phyloP scores from a whole-genome alignment of 2,113 vertebrate genomes.

The Ramphastos sulfuratus region DNA sequence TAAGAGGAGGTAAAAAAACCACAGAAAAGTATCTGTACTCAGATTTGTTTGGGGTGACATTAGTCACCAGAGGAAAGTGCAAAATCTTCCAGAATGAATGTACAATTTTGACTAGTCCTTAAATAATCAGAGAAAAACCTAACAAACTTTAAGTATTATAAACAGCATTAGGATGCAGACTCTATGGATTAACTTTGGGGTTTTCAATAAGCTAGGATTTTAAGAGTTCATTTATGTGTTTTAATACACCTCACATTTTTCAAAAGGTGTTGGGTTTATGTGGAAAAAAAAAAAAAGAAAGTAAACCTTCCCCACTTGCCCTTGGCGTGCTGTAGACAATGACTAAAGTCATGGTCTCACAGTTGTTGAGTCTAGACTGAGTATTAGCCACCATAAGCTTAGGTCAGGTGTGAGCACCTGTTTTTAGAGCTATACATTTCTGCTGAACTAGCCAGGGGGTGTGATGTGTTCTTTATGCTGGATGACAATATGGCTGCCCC shows the following conservation, averaged over 20 bases:
- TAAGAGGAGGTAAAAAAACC: background rate
- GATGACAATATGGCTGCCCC: background rate
- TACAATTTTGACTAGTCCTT: conserved; percentile 48
- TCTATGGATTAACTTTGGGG: background rate
- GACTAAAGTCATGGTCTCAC: background rate
- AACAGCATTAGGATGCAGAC: background rate
- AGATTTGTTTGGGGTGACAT: conserved; percentile 37
- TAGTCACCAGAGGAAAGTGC: conserved; percentile 37
- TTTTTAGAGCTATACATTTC: background rate
- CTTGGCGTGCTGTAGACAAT: background rate
- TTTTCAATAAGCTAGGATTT: background rate
- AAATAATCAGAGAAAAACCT: conserved; percentile 33
- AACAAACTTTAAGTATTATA: background rate
- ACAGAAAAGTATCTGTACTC: background rate
- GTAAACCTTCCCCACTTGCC: background rate
- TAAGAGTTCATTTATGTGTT: background rate
- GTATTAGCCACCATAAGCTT: background rate
- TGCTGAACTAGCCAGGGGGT: background rate
- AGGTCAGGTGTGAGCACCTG: background rate
- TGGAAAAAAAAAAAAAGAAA: background rate
- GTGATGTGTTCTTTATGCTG: background rate
- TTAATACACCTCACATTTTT: background rate
- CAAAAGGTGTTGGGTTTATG: background rate
- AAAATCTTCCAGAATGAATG: conserved; percentile 6
- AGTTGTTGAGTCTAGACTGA: background rate